Percentiles rank a stretch among this genome's conserved stretches.
Evolutionary conservation across 2,113 vertebrate genomes (phyloP).

Genomic region (Centropus unirufus): DNA sequence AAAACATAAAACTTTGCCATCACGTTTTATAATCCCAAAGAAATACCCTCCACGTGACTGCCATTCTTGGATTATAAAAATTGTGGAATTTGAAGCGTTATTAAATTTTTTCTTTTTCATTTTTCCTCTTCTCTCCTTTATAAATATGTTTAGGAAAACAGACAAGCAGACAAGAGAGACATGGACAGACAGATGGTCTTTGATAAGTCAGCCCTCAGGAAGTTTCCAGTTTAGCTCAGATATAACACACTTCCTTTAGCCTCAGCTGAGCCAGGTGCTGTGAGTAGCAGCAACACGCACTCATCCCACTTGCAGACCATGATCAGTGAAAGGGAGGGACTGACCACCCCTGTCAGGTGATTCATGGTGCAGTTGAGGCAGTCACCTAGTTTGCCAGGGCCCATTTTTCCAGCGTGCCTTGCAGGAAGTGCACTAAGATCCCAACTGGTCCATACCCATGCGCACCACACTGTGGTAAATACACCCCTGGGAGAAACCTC

Average conservation of each 20-base stretch:
- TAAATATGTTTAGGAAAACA: not conserved
- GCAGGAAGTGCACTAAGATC: not conserved
- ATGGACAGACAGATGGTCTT: not conserved
- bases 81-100: not conserved
- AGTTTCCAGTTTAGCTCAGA: not conserved
- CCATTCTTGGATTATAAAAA: not conserved
- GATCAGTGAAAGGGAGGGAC: not conserved
- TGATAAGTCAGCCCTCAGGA: not conserved
- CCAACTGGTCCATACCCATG: not conserved
- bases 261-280: not conserved
- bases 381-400: not conserved
- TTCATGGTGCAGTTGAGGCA: not conserved
- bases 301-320: not conserved
- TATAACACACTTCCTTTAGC: not conserved
- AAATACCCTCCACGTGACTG: not conserved
- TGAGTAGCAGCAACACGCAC: not conserved
- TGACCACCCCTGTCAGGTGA: not conserved
- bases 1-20: not conserved
- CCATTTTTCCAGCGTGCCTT: not conserved
- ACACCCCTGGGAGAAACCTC: not conserved
- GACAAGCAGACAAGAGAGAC: not conserved
- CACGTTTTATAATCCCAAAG: not conserved
- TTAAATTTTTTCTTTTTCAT: not conserved
- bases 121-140: too few species aligned
- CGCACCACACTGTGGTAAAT: not conserved